Conservation (phyloP, 2,797 vertebrate species). For the Momotus momota region DNA sequence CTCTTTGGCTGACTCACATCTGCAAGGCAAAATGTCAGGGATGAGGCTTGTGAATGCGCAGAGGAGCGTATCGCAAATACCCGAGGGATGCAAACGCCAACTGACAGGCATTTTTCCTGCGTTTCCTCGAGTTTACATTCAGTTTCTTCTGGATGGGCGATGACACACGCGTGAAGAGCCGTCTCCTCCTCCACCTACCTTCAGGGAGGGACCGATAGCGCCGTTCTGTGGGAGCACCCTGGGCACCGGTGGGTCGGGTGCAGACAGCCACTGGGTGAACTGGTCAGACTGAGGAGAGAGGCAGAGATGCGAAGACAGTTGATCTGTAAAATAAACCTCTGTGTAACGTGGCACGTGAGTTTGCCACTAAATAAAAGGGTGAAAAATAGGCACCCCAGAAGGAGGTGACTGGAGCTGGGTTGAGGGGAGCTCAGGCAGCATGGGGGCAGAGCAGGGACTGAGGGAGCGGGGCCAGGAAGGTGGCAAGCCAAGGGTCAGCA, state of each 20-base stretch:
- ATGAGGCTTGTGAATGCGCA: fast-evolving
- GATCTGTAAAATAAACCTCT: not conserved
- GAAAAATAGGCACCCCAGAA: not conserved
- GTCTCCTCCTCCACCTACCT: not conserved
- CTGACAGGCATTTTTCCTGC: not conserved
- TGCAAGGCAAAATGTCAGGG: not conserved
- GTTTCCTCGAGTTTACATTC: not conserved
- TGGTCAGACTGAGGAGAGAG: not conserved
- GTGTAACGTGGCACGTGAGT: fast-evolving
- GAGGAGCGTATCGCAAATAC: not conserved
- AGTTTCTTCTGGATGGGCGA: not conserved
- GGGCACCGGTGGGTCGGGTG: fast-evolving
- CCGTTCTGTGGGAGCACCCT: fast-evolving
- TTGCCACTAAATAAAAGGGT: not conserved
- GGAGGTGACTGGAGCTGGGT: not conserved
- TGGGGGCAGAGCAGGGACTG: not conserved
- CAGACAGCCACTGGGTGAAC: not conserved
- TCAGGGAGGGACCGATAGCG: fast-evolving
- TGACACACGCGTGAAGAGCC: not conserved
- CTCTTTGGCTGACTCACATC: not conserved
- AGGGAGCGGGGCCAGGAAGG: not conserved
- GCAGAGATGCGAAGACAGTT: not conserved
- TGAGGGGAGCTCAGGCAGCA: fast-evolving
- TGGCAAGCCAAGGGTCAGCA: not conserved
- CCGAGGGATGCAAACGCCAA: not conserved